A percentile compares a stretch with the other conserved stretches of the same genome.
These are phyloP conservation scores for Athalia rosae DNA, from an alignment of 2,888 invertebrate species.

Conservation along the genomic window DNA sequence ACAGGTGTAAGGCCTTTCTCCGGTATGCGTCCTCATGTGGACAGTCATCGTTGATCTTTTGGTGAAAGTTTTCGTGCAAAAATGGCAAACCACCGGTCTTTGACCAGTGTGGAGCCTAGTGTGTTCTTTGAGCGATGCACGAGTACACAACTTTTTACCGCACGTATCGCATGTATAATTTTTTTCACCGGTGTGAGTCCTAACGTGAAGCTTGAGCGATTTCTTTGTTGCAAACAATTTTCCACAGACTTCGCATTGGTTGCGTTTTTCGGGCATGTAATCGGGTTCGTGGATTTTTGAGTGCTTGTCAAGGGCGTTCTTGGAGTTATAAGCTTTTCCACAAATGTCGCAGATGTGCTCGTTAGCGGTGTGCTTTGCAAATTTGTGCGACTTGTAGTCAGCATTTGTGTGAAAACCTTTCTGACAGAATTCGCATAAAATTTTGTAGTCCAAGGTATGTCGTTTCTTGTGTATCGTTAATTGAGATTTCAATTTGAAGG, in stretches of 20 bases:
- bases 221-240: conserved; percentile 69
- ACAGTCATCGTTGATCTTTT: conserved; percentile 61
- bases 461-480: conserved; percentile 34
- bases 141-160: conserved; percentile 60
- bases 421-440: conserved; percentile 32
- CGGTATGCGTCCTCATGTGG: conserved; percentile 64
- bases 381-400: conserved; percentile 43
- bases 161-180: conserved; percentile 60
- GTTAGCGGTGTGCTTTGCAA: conserved; percentile 18
- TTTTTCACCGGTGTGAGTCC: conserved; percentile 70
- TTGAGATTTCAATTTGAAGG: conserved; percentile 47
- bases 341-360: conserved; percentile 31
- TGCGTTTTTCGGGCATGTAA: conserved; percentile 59
- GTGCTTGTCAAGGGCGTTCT: conserved; percentile 15
- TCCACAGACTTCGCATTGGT: conserved; percentile 72
- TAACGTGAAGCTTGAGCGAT: conserved; percentile 69
- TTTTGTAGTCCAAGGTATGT: conserved; percentile 27
- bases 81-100: conserved; percentile 61
- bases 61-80: conserved; percentile 63
- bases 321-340: conserved; percentile 6
- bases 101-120: conserved; percentile 63
- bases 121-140: conserved; percentile 62
- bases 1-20: conserved; percentile 65
- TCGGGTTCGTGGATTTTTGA: conserved; percentile 36
- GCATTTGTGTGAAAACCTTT: conserved; percentile 42